Conservation (phyloP, 2,113 vertebrate species). For the Campylomormyrus numenius region DNA sequence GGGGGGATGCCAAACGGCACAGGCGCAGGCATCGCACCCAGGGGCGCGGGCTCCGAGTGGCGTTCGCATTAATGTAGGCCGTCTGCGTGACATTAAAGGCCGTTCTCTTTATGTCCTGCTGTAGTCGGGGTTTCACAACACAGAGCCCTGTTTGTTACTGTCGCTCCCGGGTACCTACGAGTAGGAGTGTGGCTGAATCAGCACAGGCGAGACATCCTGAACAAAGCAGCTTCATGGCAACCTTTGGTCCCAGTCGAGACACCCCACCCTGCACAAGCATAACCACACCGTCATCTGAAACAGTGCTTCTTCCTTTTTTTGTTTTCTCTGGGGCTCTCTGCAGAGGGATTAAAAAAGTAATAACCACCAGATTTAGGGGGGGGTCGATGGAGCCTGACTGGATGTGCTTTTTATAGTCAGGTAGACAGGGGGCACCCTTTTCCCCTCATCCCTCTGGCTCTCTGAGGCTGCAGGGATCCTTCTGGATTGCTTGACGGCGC, state of each 20-base stretch:
- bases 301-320: background rate
- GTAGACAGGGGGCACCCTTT: background rate
- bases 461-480: background rate
- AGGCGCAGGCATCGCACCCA: background rate
- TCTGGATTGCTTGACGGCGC: background rate
- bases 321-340: background rate
- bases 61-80: background rate
- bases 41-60: background rate
- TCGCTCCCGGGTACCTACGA: background rate
- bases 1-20: background rate
- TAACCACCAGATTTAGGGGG: background rate
- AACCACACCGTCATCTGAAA: background rate
- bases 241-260: background rate
- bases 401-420: background rate
- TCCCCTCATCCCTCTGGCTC: background rate
- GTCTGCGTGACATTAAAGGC: background rate
- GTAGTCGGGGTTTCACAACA: background rate
- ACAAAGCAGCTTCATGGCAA: background rate
- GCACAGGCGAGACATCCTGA: background rate
- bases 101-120: background rate
- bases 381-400: background rate
- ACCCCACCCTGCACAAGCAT: background rate
- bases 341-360: background rate
- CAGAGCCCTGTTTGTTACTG: background rate
- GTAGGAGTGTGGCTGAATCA: background rate